Base-by-base conservation (phyloP, 1,140 invertebrate genomes). In the Caerostris extrusa region DNA sequence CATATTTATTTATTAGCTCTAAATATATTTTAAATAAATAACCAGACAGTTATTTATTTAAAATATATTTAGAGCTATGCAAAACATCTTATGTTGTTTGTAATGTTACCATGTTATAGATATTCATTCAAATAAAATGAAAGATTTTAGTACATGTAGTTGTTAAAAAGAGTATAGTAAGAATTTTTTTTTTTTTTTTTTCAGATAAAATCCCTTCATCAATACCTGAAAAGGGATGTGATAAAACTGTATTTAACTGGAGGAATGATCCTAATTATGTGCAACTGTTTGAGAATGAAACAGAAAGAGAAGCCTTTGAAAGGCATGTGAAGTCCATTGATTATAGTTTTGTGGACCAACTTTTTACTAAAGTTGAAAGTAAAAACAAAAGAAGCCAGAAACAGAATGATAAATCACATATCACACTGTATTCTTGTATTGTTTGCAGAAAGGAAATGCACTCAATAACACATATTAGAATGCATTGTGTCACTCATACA, bases 401-500 rank as follows among this genome's bases (percentile, higher is more conserved):
- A 57, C 17, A 60, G 17, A 82, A 58, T 7, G 12, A 19, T 34
- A n/a, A 3, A 34, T 67, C 19, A 7, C 57, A 60, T 85, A 50
- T 10, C 6, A 5, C 71, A 50, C 7, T 53, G 12, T 86, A 67
- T 86, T 56, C 61, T 17, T 86, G 83, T 56, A 69, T 55, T 64
- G 14, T 86, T 14, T 86, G 83, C 55, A 10, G 19, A 92, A 92
- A 71, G 53, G 50, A 96, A 34, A 95, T 96, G 93, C 96, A 96
- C 92, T 95, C 96, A 10, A 60, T 96, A 58, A 96, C 96, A 8
- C 96, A 96, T 93, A 96, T 96, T 94, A 95, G 96, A 57, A 95
- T 95, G 50, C 96, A 96, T 94, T 96, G 96, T 93, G 94, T 96
- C 6, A 96, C 95, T 64, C 96, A 96, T 94, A 96, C 96, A 34